These are phyloP conservation scores for Pterocles gutturalis DNA, from an alignment of 2,113 vertebrate genomes.

Conservation along the genomic window DNA sequence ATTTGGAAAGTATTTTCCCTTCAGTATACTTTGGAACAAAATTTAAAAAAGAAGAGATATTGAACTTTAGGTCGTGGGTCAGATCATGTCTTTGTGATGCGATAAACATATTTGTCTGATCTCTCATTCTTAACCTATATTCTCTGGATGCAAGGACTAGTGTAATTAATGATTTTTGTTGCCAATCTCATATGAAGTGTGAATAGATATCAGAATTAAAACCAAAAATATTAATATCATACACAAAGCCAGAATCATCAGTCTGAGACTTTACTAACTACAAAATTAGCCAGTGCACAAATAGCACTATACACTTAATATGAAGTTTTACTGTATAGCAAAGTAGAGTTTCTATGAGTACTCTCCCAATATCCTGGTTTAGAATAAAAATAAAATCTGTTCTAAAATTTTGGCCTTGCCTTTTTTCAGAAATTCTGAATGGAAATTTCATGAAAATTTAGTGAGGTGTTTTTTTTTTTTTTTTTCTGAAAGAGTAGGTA, in stretches of 20 bases:
- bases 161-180: neutral
- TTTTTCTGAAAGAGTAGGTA: neutral
- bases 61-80: neutral
- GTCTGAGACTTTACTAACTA: neutral
- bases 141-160: neutral
- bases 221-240: too few relatives aligned
- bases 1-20: neutral
- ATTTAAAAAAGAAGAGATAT: neutral
- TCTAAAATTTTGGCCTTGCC: neutral
- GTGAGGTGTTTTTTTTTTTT: too few relatives aligned
- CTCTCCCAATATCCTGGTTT: neutral
- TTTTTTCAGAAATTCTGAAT: neutral
- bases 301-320: neutral
- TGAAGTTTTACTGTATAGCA: neutral
- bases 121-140: neutral
- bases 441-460: neutral
- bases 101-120: neutral
- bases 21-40: neutral
- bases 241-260: neutral
- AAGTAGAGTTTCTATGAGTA: neutral
- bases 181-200: neutral
- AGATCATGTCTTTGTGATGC: neutral
- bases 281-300: neutral
- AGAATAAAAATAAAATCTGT: neutral
- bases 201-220: neutral